Conservation (phyloP, 1,140 invertebrate species). For the Parasteatoda tepidariorum region DNA sequence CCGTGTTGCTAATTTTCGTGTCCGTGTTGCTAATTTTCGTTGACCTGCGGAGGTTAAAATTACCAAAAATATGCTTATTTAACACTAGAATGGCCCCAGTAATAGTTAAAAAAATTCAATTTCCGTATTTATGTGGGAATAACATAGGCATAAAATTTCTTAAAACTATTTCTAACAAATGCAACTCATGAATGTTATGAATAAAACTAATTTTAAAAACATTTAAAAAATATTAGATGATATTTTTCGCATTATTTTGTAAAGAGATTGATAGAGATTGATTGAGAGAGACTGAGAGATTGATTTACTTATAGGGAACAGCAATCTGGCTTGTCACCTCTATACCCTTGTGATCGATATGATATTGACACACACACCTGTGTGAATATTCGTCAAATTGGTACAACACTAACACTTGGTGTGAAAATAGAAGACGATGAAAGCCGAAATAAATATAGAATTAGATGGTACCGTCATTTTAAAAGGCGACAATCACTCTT, state of each 20-base stretch:
- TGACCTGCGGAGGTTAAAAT: not conserved
- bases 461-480: constrained; percentile 12
- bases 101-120: not conserved
- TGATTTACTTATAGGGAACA: not conserved
- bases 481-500: not conserved
- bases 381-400: not conserved
- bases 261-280: no score
- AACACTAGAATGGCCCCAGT: not conserved
- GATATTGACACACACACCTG: not conserved
- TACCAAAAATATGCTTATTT: not conserved
- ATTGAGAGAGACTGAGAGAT: no score
- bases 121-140: not conserved
- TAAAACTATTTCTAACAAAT: not conserved
- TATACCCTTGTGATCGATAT: constrained; percentile 9
- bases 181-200: not conserved
- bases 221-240: not conserved
- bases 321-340: not conserved
- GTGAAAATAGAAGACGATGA: not conserved
- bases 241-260: not conserved
- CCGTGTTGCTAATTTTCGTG: no score
- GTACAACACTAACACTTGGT: constrained; percentile 10
- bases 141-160: not conserved
- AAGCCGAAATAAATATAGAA: not conserved
- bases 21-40: not conserved
- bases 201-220: not conserved